Percentiles rank a stretch among this genome's conserved stretches.
Evolutionary conservation across 2,113 vertebrate genomes (phyloP).

Genomic region (Gnathonemus longibarbis): DNA sequence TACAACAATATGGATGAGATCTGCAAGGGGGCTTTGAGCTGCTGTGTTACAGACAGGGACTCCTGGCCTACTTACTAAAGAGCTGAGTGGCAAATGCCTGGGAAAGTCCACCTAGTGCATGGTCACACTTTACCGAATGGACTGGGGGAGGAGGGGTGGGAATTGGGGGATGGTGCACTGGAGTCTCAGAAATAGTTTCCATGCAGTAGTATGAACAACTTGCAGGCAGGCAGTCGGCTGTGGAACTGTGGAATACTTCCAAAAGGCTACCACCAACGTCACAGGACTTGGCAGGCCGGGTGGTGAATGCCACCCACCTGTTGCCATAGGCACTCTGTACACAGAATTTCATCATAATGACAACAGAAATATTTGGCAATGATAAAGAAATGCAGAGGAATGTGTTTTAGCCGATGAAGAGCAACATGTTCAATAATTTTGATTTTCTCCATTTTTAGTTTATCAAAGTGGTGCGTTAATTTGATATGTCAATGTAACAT

Average conservation of each 20-base stretch:
- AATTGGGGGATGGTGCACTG: neutral
- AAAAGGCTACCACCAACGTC: neutral
- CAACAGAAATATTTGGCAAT: constrained; percentile 1
- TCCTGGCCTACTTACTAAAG: neutral
- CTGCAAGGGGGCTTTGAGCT: neutral
- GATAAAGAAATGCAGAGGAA: neutral
- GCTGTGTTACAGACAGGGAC: neutral
- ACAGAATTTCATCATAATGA: neutral
- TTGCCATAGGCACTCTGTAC: neutral
- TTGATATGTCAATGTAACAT: neutral
- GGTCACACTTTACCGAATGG: constrained; percentile 8
- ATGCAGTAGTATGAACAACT: neutral
- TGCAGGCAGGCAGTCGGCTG: neutral
- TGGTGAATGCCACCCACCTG: neutral
- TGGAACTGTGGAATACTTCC: constrained; percentile 1
- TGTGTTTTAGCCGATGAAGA: neutral
- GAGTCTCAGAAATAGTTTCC: constrained; percentile 24
- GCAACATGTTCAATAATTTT: neutral
- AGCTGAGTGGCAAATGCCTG: constrained; percentile 11
- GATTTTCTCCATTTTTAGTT: neutral
- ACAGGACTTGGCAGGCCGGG: neutral
- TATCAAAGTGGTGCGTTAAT: neutral
- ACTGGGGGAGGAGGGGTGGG: neutral
- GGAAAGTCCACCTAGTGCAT: neutral
- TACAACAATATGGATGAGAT: constrained; percentile 1